Base-by-base conservation (phyloP, 2,797 vertebrate genomes). In the Ciconia nigra region DNA sequence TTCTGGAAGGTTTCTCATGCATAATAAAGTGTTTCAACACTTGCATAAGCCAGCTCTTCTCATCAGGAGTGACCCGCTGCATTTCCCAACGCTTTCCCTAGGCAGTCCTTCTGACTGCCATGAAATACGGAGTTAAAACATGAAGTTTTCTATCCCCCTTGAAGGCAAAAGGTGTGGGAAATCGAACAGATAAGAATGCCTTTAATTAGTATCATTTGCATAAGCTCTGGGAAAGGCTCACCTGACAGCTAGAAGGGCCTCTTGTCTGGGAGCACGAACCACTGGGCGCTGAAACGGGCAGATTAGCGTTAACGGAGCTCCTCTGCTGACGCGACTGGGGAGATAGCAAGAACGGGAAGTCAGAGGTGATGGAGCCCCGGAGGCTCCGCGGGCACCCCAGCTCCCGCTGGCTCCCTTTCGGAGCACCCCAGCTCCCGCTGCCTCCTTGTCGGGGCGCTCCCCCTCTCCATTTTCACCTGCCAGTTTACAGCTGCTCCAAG, bases 1-100 rank as follows among this genome's bases (percentile, higher is more conserved):
- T 96, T 97, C 97, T 97, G 95, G 95, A 96, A 97, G 95, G 92
- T 95, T 97, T 96, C 94, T 97, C 96, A 96, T 93, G 96, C 81
- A 94, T 95, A 96, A 96, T 95, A 26, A 96, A 96, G 89, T 82
- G 71, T 93, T 96, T 95, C 95, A 95, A 93, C 92, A 87, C 83
- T 93, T 74, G 77, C 77, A 88, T 65, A 81, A 96, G 95, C 85
- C 93, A 92, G 73, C 72, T 87, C 72, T 85, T 85, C 93, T 92
- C 89, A 91, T 86, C 93, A 90, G 59, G 81, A 95, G 87, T 96
- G 97, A 96, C 97, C 96, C 18, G n/a, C 65, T 93, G 87, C 51
- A 49, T 96, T 94, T 95, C 95, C 88, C 89, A 95, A 92, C 4
- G 10, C 88, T 94, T 94, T 97, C 95, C 91, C 93, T 96, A 90